Base-by-base conservation (phyloP, 2,888 invertebrate genomes). In the Nyleta sp. region DNA sequence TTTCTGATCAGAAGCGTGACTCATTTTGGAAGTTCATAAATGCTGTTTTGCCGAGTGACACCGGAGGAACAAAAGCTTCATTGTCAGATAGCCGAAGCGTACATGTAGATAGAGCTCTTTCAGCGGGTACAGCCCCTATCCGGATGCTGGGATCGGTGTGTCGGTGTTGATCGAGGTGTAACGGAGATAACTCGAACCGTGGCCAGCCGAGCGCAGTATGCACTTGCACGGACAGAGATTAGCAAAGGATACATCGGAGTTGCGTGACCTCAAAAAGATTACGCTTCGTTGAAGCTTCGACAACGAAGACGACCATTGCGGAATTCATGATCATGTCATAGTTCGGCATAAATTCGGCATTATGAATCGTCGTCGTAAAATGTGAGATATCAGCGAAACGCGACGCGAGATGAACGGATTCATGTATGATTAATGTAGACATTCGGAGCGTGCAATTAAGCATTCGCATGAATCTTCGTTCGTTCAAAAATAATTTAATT, bases 141-240 rank as follows among this genome's bases (percentile, higher is more conserved):
- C 82, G 78, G 84, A 83, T 83, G 82, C 83, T 65, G 81, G 81
- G 83, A 83, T 84, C 84, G 83, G 82, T 83, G 82, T 82, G 83
- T 81, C 85, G 84, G 88, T 88, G 89, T 90, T 88, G 89, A 89
- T 88, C 86, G 89, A 86, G 89, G 88, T 89, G 90, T 90, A 87
- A 90, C 84, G 85, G 84, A 88, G 89, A 90, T 90, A 90, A 87
- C 85, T 87, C 84, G 84, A 85, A 85, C 79, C 80, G 82, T 87
- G 85, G 81, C 82, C 85, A 87, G 80, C 84, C 84, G 80, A 88
- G 87, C 85, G 86, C 82, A 80, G 83, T 78, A 83, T 86, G 85
- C 86, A 85, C 84, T 86, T 86, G 85, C 86, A 83, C 85, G 84
- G 81, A 82, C 82, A 82, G 83, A 84, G 86, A 86, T 86, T 85